Base-by-base conservation (phyloP, 1,140 invertebrate species). In the Phthorimaea operculella region DNA sequence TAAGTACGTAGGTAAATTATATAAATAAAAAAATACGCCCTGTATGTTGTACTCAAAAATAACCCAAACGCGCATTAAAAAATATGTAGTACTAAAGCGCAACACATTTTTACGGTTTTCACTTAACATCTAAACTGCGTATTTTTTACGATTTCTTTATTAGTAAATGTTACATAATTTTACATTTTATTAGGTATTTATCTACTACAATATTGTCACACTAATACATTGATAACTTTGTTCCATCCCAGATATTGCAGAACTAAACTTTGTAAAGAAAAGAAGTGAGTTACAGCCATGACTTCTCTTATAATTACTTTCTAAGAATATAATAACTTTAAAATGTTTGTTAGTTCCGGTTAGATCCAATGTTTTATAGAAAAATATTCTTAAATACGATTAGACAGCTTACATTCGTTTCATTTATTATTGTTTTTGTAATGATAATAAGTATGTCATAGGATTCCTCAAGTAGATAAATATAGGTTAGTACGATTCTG, bases 191-290 rank as follows among this genome's bases (percentile, higher is more conserved):
- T 64, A 62, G 50, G 63, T 58, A 64, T 61, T 59, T 64, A 72
- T 64, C 57, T 62, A 69, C 66, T 72, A 69, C 67, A 68, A 80
- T 83, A 83, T 83, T 83, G 76, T 83, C 77, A 70, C 63, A 60
- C 69, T 79, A 80, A 82, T 82, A 82, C 69, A 60, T 70, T 62
- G 59, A 70, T 59, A 62, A 71, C 72, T 60, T 52, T 28, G 69
- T 77, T 82, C 73, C 70, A 79, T 79, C 79, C 74, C 77, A 83
- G 79, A 80, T 77, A 79, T 75, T 70, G 66, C 71, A 76, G 72
- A 80, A 76, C 63, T 58, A 61, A 66, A 78, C n/a, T 47, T 47
- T 47, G n/a, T 47, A 9, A 47, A 47, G 16, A 15, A 1, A 47
- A 17, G n/a, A 15, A 47, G 44, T 16, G n/a, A 16, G 66, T 61